phyloP scores from a whole-genome alignment of 2,113 vertebrate genomes.

The Laticauda colubrina region DNA sequence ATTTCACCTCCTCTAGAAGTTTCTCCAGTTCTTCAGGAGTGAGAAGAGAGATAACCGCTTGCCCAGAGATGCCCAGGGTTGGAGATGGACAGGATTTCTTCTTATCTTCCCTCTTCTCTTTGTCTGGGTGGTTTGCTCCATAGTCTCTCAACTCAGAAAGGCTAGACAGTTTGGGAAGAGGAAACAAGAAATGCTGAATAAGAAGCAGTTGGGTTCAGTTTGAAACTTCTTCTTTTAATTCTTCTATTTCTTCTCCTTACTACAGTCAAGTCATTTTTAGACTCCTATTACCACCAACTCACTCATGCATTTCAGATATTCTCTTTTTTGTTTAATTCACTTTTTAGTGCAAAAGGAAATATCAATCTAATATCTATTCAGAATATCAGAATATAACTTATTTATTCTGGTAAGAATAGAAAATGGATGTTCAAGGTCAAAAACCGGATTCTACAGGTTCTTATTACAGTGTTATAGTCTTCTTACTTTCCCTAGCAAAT shows the following conservation, averaged over 20 bases:
- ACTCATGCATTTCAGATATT: neutral
- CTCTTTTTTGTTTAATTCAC: neutral
- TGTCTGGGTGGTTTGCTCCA: constrained; percentile 69
- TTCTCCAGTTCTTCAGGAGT: constrained; percentile 77
- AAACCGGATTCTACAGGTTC: neutral
- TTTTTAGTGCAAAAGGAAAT: neutral
- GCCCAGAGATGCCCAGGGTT: constrained; percentile 61
- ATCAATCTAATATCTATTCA: neutral
- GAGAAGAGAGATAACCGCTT: constrained; percentile 85
- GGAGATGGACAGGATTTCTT: constrained; percentile 46
- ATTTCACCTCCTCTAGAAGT: constrained; percentile 86
- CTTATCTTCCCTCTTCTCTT: constrained; percentile 42
- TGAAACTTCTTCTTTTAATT: neutral
- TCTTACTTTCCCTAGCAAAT: neutral
- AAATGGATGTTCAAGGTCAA: neutral
- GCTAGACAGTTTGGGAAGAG: constrained; percentile 63
- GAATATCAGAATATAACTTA: no score
- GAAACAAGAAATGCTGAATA: neutral
- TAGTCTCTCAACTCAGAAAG: constrained; percentile 84
- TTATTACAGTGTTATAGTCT: neutral
- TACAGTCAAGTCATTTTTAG: neutral
- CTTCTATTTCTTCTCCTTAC: neutral
- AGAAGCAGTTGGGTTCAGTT: neutral
- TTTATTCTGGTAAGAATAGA: neutral
- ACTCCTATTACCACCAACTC: neutral